Evolutionary conservation across 2,113 vertebrate genomes (phyloP).

Genomic region (Microtus montanus): DNA sequence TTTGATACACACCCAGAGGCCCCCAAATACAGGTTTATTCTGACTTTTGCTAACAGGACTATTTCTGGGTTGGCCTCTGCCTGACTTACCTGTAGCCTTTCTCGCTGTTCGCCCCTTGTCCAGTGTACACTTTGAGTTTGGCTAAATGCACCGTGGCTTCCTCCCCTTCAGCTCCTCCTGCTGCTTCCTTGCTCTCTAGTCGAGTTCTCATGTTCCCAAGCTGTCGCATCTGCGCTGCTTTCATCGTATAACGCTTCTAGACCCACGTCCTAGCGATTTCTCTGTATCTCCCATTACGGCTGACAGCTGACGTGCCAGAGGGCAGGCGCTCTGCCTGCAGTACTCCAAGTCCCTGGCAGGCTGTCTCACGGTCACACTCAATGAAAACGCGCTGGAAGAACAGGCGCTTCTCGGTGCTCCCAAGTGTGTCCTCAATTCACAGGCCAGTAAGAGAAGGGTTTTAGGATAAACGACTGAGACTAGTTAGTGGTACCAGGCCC

Average conservation of each 20-base stretch:
- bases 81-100: neutral
- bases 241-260: neutral
- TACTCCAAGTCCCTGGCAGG: neutral
- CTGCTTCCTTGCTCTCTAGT: neutral
- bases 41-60: neutral
- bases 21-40: neutral
- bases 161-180: neutral
- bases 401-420: constrained; percentile 16
- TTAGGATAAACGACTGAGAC: neutral
- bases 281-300: neutral
- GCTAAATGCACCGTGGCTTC: neutral
- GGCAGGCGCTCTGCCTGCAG: neutral
- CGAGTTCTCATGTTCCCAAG: neutral
- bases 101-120: neutral
- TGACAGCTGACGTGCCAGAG: constrained; percentile 1
- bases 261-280: neutral
- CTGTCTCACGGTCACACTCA: neutral
- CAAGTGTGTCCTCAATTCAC: neutral
- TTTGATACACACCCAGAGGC: neutral
- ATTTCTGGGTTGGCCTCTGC: neutral
- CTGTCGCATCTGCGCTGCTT: neutral
- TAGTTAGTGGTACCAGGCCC: neutral
- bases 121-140: neutral
- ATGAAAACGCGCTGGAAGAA: neutral
- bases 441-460: neutral